Conservation (phyloP, 2,888 invertebrate species). For the Aspidiotus rigidus region DNA sequence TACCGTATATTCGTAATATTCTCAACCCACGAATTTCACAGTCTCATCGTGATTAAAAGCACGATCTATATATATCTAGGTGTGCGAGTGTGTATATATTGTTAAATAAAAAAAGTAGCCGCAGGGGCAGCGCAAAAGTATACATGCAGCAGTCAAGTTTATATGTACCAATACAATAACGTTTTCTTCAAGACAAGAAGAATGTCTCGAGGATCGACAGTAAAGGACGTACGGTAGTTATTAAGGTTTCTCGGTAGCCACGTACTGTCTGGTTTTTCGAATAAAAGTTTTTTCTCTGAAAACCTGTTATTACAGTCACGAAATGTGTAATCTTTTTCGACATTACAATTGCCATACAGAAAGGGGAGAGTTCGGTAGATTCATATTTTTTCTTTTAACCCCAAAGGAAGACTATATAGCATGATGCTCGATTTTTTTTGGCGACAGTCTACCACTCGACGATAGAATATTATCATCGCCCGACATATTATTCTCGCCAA, state of each 20-base stretch:
- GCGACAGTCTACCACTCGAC: background rate
- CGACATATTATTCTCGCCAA: background rate
- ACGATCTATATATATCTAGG: background rate
- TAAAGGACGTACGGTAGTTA: conserved; percentile 24
- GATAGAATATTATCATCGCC: background rate
- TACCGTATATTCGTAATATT: background rate
- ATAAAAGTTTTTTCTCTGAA: conserved; percentile 26
- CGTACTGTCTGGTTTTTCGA: conserved; percentile 28
- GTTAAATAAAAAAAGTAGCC: background rate
- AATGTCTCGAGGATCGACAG: conserved; percentile 1
- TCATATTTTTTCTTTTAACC: background rate
- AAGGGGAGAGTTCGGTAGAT: background rate
- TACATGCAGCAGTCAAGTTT: background rate
- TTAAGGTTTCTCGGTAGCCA: conserved; percentile 30
- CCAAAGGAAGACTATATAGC: background rate
- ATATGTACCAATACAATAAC: background rate
- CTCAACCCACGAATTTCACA: conserved; percentile 10
- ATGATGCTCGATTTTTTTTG: background rate
- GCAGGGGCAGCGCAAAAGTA: background rate
- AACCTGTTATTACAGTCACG: conserved; percentile 33
- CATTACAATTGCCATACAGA: background rate
- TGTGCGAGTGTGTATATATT: background rate
- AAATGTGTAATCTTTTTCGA: conserved; percentile 26
- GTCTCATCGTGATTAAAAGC: conserved; percentile 15
- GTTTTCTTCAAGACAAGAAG: conserved; percentile 5